Evolutionary conservation across 1,140 invertebrate species (phyloP), one percentile per base, ranked within the genome.

Genomic region (Neomicropteryx cornuta): DNA sequence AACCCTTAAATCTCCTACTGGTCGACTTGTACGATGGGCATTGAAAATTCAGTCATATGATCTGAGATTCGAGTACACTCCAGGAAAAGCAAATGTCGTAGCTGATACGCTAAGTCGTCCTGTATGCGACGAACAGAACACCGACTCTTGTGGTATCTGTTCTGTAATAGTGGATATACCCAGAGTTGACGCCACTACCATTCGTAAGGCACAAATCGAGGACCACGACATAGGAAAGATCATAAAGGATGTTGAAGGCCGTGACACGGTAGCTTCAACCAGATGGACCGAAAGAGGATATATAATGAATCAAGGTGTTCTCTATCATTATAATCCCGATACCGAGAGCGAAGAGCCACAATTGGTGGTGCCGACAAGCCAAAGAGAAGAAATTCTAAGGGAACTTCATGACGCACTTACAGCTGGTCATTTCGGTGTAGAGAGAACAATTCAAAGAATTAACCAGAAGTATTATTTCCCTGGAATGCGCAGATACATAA

Each of bases 21-120:
- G 55, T 22, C 30, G 51, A 3, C 19, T 64, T 5, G 60, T 58
- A 0, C 36, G 61, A 18, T 73, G 66, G 68, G 42, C 53, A 4
- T 23, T 64, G 18, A 18, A 42, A 23, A 33, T 71, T 3, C 60
- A 66, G 50, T 46, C 46, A 5, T 66, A 53, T 41, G 39, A 60
- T 39, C 23, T 46, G 19, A 19, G 31, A 27, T 34, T 44, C 20
- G 36, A 48, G 8, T 48, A 52, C 30, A 34, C 34, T 2, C 43
- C 50, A 5, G 51, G 52, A 5, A 40, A 33, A 16, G 39, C 39
- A 1, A 56, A 56, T 40, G 34, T 51, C 17, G 41, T 49, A 14
- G 44, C 44, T 5, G 45, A 49, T 33, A 39, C 40, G 3, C 33
- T 45, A 14, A 42, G 34, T 6, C 30, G 40, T 17, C 48, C 46